Conservation (phyloP, 1,140 invertebrate genomes). For the Ceratina japonica region DNA sequence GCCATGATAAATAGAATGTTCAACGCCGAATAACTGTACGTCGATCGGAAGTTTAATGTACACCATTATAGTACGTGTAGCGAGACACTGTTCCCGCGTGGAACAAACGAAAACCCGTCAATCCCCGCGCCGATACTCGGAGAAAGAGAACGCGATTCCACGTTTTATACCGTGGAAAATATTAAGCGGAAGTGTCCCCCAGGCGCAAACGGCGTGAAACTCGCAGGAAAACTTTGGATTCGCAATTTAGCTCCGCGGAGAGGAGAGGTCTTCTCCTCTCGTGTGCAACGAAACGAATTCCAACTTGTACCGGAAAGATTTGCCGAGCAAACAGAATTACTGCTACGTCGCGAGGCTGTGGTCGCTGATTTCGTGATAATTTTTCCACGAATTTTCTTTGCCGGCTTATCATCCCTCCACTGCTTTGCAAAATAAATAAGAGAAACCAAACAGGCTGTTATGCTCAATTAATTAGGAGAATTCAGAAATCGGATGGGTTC, state of each 20-base stretch:
- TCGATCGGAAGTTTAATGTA: background rate
- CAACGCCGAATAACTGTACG: too few relatives aligned
- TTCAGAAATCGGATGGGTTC: too few relatives aligned
- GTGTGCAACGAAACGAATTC: slow-evolving; percentile 45
- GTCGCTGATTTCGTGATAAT: background rate
- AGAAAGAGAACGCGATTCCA: slow-evolving; percentile 33
- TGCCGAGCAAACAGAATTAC: slow-evolving; percentile 60
- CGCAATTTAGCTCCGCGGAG: slow-evolving; percentile 43
- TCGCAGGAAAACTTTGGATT: slow-evolving; percentile 56
- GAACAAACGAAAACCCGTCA: background rate
- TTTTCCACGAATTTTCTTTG: background rate
- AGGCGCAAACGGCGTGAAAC: slow-evolving; percentile 41
- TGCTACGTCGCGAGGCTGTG: slow-evolving; percentile 8
- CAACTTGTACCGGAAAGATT: slow-evolving; percentile 56
- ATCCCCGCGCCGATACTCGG: background rate
- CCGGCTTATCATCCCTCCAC: background rate
- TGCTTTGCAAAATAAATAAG: too few relatives aligned
- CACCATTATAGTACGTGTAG: background rate
- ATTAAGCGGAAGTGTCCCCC: slow-evolving; percentile 30
- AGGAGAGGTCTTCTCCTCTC: slow-evolving; percentile 15
- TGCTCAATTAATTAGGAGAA: too few relatives aligned
- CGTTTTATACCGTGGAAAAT: background rate
- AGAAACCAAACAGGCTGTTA: too few relatives aligned
- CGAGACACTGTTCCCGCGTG: background rate
- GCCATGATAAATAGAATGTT: too few relatives aligned